Percentiles rank a stretch among this genome's conserved stretches.
Conservation (phyloP, 2,888 invertebrate genomes). For the Microdon myrmicae region DNA sequence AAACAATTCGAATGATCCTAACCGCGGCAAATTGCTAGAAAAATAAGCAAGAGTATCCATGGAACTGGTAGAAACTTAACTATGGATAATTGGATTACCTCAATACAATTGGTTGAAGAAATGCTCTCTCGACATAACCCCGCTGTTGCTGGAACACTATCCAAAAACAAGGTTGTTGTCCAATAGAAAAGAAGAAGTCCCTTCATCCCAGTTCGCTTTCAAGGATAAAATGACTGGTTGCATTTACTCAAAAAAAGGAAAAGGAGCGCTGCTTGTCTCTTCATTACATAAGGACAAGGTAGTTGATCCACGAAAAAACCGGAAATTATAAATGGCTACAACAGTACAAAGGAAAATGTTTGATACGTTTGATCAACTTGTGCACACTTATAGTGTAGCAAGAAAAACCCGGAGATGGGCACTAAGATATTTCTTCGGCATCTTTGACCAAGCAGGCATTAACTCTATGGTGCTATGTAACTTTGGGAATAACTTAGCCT, state of each 20-base stretch:
- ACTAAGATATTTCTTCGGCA: conserved; percentile 21
- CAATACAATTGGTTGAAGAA: conserved; percentile 15
- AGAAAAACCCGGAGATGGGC: conserved; percentile 25
- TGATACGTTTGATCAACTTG: conserved; percentile 23
- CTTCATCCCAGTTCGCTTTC: conserved; percentile 14
- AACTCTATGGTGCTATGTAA: conserved; percentile 13
- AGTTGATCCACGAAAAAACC: conserved; percentile 13
- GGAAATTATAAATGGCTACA: conserved; percentile 12
- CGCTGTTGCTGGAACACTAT: conserved; percentile 22
- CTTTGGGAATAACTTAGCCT: conserved; percentile 1
- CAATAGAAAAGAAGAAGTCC: conserved; percentile 5
- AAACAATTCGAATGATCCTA: too few species aligned
- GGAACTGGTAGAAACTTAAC: conserved; percentile 23
- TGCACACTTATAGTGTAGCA: conserved; percentile 8
- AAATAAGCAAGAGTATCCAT: conserved; percentile 18
- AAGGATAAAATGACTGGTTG: conserved; percentile 13
- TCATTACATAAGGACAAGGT: conserved; percentile 9
- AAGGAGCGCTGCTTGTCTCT: conserved; percentile 16
- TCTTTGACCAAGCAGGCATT: conserved; percentile 19
- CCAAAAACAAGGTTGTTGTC: conserved; percentile 23
- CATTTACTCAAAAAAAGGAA: conserved; percentile 17
- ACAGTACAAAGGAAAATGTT: conserved; percentile 14
- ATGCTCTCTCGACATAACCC: conserved; percentile 18
- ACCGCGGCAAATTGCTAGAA: conserved; percentile 16
- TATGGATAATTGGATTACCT: conserved; percentile 24